Evolutionary conservation across 1,140 invertebrate genomes (phyloP).

Genomic region (Drosophila ogumai): DNA sequence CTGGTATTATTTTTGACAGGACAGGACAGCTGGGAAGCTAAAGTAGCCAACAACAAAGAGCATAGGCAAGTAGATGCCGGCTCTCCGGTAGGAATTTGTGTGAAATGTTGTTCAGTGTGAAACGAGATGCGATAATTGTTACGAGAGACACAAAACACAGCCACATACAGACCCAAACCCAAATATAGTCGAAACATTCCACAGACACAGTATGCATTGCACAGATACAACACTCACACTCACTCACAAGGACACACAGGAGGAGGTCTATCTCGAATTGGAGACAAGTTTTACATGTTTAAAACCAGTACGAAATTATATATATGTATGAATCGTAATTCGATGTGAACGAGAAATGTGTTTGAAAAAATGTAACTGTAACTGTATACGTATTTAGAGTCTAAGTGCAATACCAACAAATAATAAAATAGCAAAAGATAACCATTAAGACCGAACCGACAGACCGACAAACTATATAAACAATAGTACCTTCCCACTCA

Average conservation of each 20-base stretch:
- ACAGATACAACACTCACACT: slow-evolving; percentile 37
- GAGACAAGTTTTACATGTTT: slow-evolving; percentile 39
- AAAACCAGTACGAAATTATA: slow-evolving; percentile 35
- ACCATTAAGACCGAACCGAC: slow-evolving; percentile 47
- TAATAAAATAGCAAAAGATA: slow-evolving; percentile 51
- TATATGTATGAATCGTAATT: slow-evolving; percentile 46
- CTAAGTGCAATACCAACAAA: slow-evolving; percentile 77
- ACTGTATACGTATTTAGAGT: slow-evolving; percentile 81
- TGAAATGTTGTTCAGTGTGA: slow-evolving; percentile 70
- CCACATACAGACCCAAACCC: slow-evolving; percentile 17
- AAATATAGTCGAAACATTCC: slow-evolving; percentile 38
- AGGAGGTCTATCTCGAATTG: slow-evolving; percentile 31
- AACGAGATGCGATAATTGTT: slow-evolving; percentile 61
- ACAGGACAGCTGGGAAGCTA: slow-evolving; percentile 22
- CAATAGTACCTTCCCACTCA: slow-evolving; percentile 77
- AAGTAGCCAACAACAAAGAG: slow-evolving; percentile 15
- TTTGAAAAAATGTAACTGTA: slow-evolving; percentile 67
- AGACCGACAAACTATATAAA: slow-evolving; percentile 51
- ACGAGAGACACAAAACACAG: slow-evolving; percentile 42
- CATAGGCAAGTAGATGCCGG: slow-evolving; percentile 28
- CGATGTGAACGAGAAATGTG: slow-evolving; percentile 54
- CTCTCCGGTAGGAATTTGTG: slow-evolving; percentile 44
- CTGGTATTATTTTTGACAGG: slow-evolving; percentile 65
- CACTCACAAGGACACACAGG: slow-evolving; percentile 13
- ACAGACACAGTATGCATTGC: slow-evolving; percentile 30